Evolutionary conservation across 2,113 vertebrate species (phyloP), one percentile per base, ranked within the genome.

Genomic region (Camarhynchus parvulus): DNA sequence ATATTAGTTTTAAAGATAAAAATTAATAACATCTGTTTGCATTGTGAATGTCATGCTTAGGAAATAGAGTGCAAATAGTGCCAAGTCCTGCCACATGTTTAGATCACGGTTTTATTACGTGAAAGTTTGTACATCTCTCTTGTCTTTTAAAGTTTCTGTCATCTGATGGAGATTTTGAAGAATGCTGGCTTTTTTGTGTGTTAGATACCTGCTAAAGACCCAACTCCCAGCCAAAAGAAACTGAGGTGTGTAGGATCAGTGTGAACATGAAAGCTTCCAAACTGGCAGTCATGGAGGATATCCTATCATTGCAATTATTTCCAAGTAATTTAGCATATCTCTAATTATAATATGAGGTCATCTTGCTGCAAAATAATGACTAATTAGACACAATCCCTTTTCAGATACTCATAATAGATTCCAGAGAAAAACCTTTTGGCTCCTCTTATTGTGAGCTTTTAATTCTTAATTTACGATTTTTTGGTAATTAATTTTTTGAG

Each of bases 281-380:
- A 92, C 55, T 81, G 91, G 88, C 21, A 73, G 68, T 92, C 39
- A 42, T 59, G 62, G 77, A 77, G 58, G 22, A 44, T 90, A 81
- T 78, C 87, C 92, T 84, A 90, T 89, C 83, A 76, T 76, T 72
- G 70, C 61, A 90, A 94, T 97, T 70, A 90, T 89, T 96, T 95
- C 97, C 93, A 91, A 95, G 95, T 94, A 87, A 95, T 79, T 91
- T 96, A 87, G 94, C 44, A 10, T 96, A 90, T 92, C 94, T 96
- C 90, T 96, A 93, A 94, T 97, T 96, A 95, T 70, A 55, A 79
- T 63, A 86, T 81, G 97, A 98, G 97, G 95, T 98, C 97, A 96
- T 97, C 89, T 95, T 64, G 92, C 92, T 85, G 86, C 59, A 87
- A 89, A 95, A 89, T 91, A 58, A 92, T 83, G 67, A 92, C 96